These are phyloP conservation scores for Enteromius mattozi DNA, from an alignment of 2,797 vertebrate species.

Conservation along the genomic window DNA sequence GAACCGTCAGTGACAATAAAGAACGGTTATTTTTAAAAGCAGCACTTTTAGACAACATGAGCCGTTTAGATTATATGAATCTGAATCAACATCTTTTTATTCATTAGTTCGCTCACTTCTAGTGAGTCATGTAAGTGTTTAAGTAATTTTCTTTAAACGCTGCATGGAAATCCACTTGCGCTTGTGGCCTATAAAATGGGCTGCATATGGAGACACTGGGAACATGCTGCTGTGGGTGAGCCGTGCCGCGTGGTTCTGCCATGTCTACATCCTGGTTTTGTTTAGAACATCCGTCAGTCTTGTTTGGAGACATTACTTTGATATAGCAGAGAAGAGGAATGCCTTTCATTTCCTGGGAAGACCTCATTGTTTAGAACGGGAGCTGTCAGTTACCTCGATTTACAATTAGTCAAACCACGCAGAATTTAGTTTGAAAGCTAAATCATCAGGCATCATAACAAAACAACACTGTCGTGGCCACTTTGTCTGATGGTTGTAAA, in stretches of 20 bases:
- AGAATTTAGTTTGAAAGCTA: conserved; percentile 38
- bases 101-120: conserved; percentile 1
- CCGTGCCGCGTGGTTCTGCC: conserved; percentile 15
- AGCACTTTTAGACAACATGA: conserved; percentile 8
- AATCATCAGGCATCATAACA: conserved; percentile 41
- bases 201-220: conserved; percentile 8
- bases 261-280: conserved; percentile 58
- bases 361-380: conserved; percentile 56
- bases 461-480: conserved; percentile 34
- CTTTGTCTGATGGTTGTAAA: conserved; percentile 30
- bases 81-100: conserved; percentile 6
- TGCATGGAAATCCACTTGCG: conserved; percentile 4
- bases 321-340: conserved; percentile 49
- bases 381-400: conserved; percentile 45
- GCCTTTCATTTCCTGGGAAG: conserved; percentile 60
- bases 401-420: conserved; percentile 34
- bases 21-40: background rate
- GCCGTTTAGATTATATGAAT: conserved; percentile 10
- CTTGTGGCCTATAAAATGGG: conserved; percentile 17
- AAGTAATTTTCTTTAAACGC: conserved; percentile 18
- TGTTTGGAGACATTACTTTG: conserved; percentile 40
- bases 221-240: conserved; percentile 19
- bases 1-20: background rate
- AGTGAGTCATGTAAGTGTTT: conserved; percentile 19
- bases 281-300: conserved; percentile 46